A percentile compares a stretch with the other conserved stretches of the same genome.
phyloP scores from a whole-genome alignment of 1,140 invertebrate species.

The Cepaea nemoralis region DNA sequence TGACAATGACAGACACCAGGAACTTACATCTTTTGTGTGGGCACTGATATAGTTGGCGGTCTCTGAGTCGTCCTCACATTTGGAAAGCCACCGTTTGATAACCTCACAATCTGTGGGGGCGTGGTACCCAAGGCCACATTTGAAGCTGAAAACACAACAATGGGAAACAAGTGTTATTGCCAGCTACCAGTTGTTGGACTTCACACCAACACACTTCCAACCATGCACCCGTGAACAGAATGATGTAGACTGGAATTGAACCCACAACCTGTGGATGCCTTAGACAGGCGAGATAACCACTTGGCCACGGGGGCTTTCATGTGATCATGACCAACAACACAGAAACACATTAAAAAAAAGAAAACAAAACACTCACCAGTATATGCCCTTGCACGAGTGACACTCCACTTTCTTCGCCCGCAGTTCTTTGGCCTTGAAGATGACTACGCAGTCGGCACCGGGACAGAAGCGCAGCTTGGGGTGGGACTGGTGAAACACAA shows the following conservation, averaged over 20 bases:
- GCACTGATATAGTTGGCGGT: constrained; percentile 99
- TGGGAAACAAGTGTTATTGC: too few species aligned
- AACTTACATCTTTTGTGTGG: constrained; percentile 90
- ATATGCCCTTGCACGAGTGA: constrained; percentile 82
- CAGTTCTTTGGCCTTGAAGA: constrained; percentile 82
- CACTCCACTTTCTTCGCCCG: constrained; percentile 86
- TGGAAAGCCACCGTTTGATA: constrained; percentile 97
- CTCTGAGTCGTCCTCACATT: constrained; percentile 99
- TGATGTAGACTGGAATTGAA: too few species aligned
- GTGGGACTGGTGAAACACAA: constrained; percentile 69
- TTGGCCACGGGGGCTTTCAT: too few species aligned
- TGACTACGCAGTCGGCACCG: constrained; percentile 93
- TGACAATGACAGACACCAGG: too few species aligned
- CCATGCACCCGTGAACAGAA: too few species aligned
- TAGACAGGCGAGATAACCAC: too few species aligned
- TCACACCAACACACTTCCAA: too few species aligned
- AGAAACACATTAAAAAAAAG: too few species aligned
- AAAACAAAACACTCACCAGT: constrained; percentile 78
- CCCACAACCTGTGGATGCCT: too few species aligned
- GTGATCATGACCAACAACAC: too few species aligned
- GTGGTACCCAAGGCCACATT: constrained; percentile 96
- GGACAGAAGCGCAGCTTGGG: constrained; percentile 85
- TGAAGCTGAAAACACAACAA: constrained; percentile 76
- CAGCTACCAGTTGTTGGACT: too few species aligned
- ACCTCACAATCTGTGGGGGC: constrained; percentile 96